Percentiles rank a stretch among this genome's conserved stretches.
Conservation (phyloP, 2,113 vertebrate species). For the Capricornis sumatraensis region DNA sequence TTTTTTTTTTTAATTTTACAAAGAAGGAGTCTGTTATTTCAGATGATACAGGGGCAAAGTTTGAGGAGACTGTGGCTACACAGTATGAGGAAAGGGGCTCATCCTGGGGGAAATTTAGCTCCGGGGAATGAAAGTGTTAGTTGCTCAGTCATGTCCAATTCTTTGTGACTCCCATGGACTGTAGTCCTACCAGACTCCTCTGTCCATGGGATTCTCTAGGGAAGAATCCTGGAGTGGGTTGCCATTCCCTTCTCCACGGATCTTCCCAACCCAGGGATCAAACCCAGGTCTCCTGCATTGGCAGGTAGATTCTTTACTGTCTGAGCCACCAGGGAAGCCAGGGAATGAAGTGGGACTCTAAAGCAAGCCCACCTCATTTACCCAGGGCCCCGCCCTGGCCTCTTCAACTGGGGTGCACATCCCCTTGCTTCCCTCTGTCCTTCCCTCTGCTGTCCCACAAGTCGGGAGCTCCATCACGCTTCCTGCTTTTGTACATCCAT, state of each 20-base stretch:
- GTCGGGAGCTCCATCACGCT: background rate
- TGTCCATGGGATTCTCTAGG: background rate
- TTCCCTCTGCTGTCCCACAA: accelerated
- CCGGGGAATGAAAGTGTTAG: background rate
- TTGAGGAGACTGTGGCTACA: background rate
- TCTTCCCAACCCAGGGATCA: background rate
- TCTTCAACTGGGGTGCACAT: background rate
- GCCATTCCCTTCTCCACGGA: background rate
- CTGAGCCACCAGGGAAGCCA: background rate
- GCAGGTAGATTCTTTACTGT: background rate
- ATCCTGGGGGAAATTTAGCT: background rate
- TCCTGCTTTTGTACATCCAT: too few species aligned
- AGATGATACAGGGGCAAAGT: background rate
- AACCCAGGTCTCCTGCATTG: background rate
- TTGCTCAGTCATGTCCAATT: background rate
- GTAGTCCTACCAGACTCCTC: background rate
- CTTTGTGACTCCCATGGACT: background rate
- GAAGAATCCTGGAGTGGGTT: background rate
- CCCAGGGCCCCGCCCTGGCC: background rate
- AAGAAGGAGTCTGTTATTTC: background rate
- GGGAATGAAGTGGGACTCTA: background rate
- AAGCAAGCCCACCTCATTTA: background rate
- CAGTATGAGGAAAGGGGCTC: background rate
- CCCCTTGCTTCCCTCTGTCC: background rate
- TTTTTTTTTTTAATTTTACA: background rate